Base-by-base conservation (phyloP, 2,113 vertebrate species). In the Lampris incognitus region DNA sequence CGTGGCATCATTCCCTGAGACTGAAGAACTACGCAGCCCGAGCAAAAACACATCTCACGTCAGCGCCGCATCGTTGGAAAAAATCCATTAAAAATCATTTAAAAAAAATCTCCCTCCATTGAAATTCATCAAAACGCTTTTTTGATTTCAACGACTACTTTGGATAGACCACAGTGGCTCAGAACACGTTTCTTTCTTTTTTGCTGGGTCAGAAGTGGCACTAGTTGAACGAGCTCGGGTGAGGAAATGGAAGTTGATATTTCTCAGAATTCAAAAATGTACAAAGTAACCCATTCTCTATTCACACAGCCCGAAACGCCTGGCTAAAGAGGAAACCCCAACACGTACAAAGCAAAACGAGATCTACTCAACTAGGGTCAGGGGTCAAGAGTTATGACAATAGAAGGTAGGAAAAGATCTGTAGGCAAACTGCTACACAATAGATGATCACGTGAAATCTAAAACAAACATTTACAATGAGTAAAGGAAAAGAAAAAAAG, bases 1-100 rank as follows among this genome's bases (percentile, higher is more conserved):
- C 88, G 88, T 91, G 86, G 82, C 91, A 90, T 92, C 89, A 83
- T 92, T 93, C 93, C 93, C 93, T 94, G 93, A 94, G 93, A 91
- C 86, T 89, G 87, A 91, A 89, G 81, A 89, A 89, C 85, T 90
- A 85, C 72, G 57, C 86, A 86, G 67, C 66, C 79, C 67, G 59
- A 90, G 69, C 80, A 69, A 78, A 77, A 85, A 85, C 72, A 79
- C 73, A 61, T 55, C 63, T 72, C 74, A 81, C 76, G 69, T 81
- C 85, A 85, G 78, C 78, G 81, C 64, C 74, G 72, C 8, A 41
- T 40, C 62, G 40, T 40, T 49, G 44, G 70, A 64, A 24, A 24
- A 24, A 24, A 24, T 24, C 24, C 24, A 24, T 24, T 24, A 24
- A 24, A 24, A 24, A 56, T 48, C 69, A 59, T 66, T 54, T 1